Evolutionary conservation across 1,140 invertebrate genomes (phyloP), one percentile per base, ranked within the genome.

Genomic region (Battus philenor): DNA sequence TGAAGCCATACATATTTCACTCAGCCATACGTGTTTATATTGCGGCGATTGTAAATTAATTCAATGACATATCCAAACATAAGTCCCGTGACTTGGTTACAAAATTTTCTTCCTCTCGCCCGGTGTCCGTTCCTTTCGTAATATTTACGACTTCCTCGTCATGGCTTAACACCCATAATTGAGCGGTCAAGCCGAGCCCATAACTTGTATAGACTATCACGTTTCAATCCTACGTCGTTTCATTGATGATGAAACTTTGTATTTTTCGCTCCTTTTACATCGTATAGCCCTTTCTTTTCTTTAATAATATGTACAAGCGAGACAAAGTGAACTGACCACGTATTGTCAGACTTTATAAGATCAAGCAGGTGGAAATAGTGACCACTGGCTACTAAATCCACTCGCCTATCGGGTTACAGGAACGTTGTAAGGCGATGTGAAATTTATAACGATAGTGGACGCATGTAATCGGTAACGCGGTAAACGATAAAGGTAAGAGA

Each of bases 141-240:
- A 46, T 72, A 74, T 77, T 77, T 74, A 77, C 63, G 56, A 63
- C 66, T 77, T 77, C 73, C 73, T 65, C 52, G 45, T 12, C 45
- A 53, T 49, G 65, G 64, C 68, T 68, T 68, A 68, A 71, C 70
- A 71, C 61, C 47, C 31, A 60, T 74, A 77, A 77, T 77, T 77
- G 73, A 77, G 73, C 66, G 70, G 67, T 77, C 73, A 72, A 63
- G 48, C 50, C 18, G 43, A 48, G 48, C 49, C 65, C 63, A 69
- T 71, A 69, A 68, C 58, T 75, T 45, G 59, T 54, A 51, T 44
- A 59, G 63, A 63, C 68, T 76, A 76, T 76, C 72, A 52, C 54
- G 59, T 76, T 76, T 57, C 69, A 69, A 68, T 60, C 67, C 66
- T 62, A 64, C 50, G 44, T 36, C 11, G 46, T 44, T 50, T 31